A percentile compares a stretch with the other conserved stretches of the same genome.
Evolutionary conservation across 2,113 vertebrate species (phyloP).

Genomic region (Panurus biarmicus): DNA sequence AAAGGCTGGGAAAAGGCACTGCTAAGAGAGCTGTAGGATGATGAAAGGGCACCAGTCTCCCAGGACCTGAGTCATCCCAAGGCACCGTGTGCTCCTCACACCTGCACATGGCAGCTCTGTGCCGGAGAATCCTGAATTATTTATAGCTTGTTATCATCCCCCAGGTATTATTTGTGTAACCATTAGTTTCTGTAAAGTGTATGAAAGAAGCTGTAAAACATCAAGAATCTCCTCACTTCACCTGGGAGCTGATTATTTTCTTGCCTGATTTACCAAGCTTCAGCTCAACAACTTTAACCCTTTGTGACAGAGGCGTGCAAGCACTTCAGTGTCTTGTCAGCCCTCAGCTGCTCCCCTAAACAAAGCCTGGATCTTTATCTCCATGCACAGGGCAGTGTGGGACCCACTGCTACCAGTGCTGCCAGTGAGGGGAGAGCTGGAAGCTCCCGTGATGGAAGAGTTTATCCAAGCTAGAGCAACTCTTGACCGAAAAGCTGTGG

Average conservation of each 20-base stretch:
- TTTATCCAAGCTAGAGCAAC: not conserved
- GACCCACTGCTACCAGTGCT: no score
- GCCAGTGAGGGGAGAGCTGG: not conserved
- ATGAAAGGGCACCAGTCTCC: not conserved
- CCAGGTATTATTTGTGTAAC: slow-evolving; percentile 45
- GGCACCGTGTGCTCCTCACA: not conserved
- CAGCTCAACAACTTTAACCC: not conserved
- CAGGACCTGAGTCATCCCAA: not conserved
- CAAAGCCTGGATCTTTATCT: not conserved
- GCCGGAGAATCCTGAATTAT: not conserved
- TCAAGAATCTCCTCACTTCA: slow-evolving; percentile 16
- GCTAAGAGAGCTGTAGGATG: not conserved
- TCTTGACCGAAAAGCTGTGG: not conserved
- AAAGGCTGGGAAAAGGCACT: not conserved
- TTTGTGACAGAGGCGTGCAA: rapidly evolving
- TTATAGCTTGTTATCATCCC: slow-evolving; percentile 36
- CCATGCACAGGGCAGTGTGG: rapidly evolving
- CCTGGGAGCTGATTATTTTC: slow-evolving; percentile 4
- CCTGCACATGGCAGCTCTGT: not conserved
- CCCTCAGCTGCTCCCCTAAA: no score
- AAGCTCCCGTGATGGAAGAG: rapidly evolving
- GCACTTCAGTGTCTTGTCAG: rapidly evolving
- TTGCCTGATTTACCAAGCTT: not conserved
- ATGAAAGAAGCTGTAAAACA: slow-evolving; percentile 36
- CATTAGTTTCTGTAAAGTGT: slow-evolving; percentile 33